A percentile compares a stretch with the other conserved stretches of the same genome.
Evolutionary conservation across 2,113 vertebrate species (phyloP).

Genomic region (Todiramphus saurophagus): DNA sequence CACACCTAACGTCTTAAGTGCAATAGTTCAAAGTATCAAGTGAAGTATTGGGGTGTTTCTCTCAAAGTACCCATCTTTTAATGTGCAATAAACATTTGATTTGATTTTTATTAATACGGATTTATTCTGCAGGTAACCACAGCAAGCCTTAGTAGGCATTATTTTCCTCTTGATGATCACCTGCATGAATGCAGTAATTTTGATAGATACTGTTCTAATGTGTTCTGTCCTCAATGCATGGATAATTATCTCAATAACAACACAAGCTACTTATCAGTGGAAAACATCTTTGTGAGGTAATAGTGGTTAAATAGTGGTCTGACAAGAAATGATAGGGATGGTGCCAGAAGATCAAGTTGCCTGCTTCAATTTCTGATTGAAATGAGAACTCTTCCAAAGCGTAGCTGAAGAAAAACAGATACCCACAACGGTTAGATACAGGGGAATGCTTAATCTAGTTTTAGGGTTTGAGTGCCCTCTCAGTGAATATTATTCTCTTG

Average conservation of each 20-base stretch:
- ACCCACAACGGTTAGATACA: background rate
- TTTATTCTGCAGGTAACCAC: background rate
- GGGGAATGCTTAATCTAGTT: background rate
- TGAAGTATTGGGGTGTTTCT: background rate
- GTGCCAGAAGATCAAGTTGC: conserved; percentile 32
- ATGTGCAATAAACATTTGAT: background rate
- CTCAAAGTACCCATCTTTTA: background rate
- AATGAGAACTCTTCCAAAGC: background rate
- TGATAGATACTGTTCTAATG: background rate
- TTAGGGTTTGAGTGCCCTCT: background rate
- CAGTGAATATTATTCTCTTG: background rate
- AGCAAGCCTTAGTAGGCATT: background rate
- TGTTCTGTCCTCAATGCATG: background rate
- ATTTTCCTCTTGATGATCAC: background rate
- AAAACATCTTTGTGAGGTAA: background rate
- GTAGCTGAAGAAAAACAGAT: background rate
- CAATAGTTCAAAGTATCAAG: background rate
- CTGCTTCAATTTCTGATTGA: conserved; percentile 37
- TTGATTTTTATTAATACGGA: background rate
- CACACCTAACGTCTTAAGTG: background rate
- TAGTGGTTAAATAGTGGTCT: background rate
- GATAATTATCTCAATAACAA: conserved; percentile 3
- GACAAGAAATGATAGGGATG: conserved; percentile 25
- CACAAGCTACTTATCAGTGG: background rate
- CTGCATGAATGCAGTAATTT: background rate